Evolutionary conservation across 2,113 vertebrate genomes (phyloP).

Genomic region (Jacana jacana): DNA sequence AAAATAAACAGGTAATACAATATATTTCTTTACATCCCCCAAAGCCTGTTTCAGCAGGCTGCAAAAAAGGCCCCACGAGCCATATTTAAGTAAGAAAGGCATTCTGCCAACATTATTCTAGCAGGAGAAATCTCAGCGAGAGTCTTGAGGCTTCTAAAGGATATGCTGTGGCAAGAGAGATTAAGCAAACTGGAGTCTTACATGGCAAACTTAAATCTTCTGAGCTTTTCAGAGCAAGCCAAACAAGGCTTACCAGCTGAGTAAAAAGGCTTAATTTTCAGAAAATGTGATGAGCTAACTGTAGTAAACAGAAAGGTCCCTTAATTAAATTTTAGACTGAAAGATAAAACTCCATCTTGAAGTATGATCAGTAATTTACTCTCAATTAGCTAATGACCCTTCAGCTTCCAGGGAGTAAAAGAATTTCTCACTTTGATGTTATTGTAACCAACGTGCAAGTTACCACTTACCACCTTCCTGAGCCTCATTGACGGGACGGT

Average conservation of each 20-base stretch:
- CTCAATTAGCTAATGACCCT: background rate
- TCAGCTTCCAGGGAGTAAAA: background rate
- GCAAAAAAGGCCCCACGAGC: conserved; percentile 33
- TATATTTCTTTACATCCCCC: conserved; percentile 52
- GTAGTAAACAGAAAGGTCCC: background rate
- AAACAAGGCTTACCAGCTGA: background rate
- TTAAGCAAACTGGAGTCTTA: conserved; percentile 33
- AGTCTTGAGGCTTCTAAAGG: conserved; percentile 47
- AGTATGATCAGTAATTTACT: background rate
- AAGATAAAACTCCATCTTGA: background rate
- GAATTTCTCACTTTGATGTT: background rate
- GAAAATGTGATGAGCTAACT: background rate
- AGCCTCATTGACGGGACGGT: background rate
- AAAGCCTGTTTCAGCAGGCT: conserved; percentile 34
- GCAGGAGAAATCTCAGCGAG: conserved; percentile 25
- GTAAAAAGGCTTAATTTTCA: background rate
- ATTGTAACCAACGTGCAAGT: background rate
- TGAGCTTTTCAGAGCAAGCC: background rate
- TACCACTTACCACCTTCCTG: background rate
- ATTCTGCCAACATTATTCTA: conserved; percentile 8
- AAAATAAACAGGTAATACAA: conserved; percentile 57
- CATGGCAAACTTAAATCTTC: background rate
- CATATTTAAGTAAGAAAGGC: conserved; percentile 36
- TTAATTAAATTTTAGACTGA: background rate
- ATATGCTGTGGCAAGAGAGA: conserved; percentile 21